Evolutionary conservation across 2,797 vertebrate genomes (phyloP).

Genomic region (Smutsia gigantea): DNA sequence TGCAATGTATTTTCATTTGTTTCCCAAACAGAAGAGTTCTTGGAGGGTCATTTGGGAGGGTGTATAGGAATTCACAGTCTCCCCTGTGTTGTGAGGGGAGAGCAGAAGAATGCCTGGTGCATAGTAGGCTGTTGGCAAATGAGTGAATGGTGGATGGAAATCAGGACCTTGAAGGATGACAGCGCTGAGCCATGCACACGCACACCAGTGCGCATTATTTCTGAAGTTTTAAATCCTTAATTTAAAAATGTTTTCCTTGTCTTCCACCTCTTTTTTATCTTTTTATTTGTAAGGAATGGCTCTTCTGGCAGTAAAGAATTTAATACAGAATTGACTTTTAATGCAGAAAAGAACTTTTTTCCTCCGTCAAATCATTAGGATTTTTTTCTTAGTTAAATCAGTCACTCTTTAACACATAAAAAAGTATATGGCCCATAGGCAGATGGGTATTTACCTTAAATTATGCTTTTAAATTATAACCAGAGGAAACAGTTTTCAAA

Average conservation of each 20-base stretch:
- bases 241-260: neutral
- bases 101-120: neutral
- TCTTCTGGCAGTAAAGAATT: slow-evolving; percentile 19
- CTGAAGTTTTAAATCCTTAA: neutral
- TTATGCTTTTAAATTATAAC: slow-evolving; percentile 52
- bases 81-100: neutral
- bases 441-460: slow-evolving; percentile 25
- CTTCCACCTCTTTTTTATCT: neutral
- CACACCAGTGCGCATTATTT: neutral
- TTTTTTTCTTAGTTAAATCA: slow-evolving; percentile 25
- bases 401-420: neutral
- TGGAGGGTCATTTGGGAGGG: neutral
- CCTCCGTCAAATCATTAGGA: neutral
- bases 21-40: neutral
- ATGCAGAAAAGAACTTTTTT: neutral
- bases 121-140: neutral
- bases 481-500: slow-evolving; percentile 19
- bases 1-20: neutral
- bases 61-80: neutral
- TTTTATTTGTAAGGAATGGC: slow-evolving; percentile 33
- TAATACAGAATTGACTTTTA: neutral
- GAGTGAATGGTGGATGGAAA: neutral
- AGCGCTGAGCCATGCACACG: neutral
- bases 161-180: neutral
- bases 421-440: neutral